Evolutionary conservation across 2,888 invertebrate species (phyloP), one percentile per base, ranked within the genome.

Genomic region (Lissocephala sabroskyi): DNA sequence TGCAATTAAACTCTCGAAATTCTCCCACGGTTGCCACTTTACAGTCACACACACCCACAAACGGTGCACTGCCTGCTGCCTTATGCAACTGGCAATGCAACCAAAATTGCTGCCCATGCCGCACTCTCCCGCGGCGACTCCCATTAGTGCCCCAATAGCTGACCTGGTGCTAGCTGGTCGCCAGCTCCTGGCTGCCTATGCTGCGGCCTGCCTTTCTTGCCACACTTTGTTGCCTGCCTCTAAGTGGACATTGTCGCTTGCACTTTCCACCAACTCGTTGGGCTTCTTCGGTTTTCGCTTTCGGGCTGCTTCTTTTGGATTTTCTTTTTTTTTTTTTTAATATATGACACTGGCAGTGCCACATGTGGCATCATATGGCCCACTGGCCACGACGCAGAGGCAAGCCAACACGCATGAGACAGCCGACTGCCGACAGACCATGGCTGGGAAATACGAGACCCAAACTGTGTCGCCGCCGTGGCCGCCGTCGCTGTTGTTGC

Each of bases 231-330:
- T 60, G 49, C 39, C 46, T 45, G 39, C n/a, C 56, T 56, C 55
- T 59, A 64, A 65, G 62, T 65, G 64, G 54, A 65, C 61, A 61
- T 39, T 49, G 58, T 45, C 49, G 48, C 52, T 52, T 52, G 53
- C 48, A 49, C 48, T 49, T 51, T 52, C 54, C 52, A 49, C 48
- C 50, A 51, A 58, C 56, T 54, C 42, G 49, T 44, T 45, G 53
- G 46, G 10, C 35, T 32, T 13, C 5, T 37, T 42, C 40, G 35
- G n/a, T 18, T 36, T 39, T 49, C 35, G 49, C 48, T 46, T 41
- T n/a, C 29, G 30, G 30, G 32, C 26, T 28, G 16, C 37, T 39
- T 39, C 52, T 53, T 36, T 19, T 36, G 19, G 41, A 40, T n/a
- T 14, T 14, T 41, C 28, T 52, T 45, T n/a, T n/a, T n/a, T n/a